Conservation (phyloP, 2,113 vertebrate species). For the Amphiprion ocellaris region DNA sequence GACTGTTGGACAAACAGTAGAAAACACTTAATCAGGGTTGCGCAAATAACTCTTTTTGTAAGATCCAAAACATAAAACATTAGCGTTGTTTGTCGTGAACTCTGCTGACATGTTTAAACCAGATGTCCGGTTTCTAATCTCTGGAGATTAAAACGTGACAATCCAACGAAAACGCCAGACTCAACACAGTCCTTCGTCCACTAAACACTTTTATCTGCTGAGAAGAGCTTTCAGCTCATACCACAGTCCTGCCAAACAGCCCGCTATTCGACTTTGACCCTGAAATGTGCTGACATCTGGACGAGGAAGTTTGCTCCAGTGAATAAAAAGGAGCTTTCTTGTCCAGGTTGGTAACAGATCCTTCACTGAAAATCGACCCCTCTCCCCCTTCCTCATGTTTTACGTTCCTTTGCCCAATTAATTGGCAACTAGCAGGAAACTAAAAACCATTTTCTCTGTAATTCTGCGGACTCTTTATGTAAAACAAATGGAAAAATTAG, state of each 20-base stretch:
- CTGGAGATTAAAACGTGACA: too few relatives aligned
- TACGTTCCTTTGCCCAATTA: slow-evolving; percentile 6
- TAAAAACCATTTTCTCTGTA: background rate
- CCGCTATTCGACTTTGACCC: slow-evolving; percentile 24
- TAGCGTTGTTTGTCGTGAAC: too few relatives aligned
- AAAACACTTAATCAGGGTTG: background rate
- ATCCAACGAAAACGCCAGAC: too few relatives aligned
- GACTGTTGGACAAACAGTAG: slow-evolving; percentile 83
- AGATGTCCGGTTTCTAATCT: too few relatives aligned
- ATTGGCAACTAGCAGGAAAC: slow-evolving; percentile 11
- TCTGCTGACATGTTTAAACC: too few relatives aligned
- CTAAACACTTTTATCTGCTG: background rate
- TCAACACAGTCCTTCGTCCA: too few relatives aligned
- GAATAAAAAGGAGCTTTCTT: slow-evolving; percentile 24
- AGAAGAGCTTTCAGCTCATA: background rate
- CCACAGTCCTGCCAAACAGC: background rate
- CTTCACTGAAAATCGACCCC: slow-evolving; percentile 19
- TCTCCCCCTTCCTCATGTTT: slow-evolving; percentile 10
- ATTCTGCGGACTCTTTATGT: background rate
- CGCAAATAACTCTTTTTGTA: background rate
- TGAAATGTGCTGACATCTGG: slow-evolving; percentile 33
- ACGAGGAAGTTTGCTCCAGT: slow-evolving; percentile 22
- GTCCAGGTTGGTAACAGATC: slow-evolving; percentile 33
- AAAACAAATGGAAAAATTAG: too few relatives aligned
- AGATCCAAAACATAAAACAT: too few relatives aligned